Conservation (phyloP, 2,113 vertebrate genomes). For the Panthera uncia region DNA sequence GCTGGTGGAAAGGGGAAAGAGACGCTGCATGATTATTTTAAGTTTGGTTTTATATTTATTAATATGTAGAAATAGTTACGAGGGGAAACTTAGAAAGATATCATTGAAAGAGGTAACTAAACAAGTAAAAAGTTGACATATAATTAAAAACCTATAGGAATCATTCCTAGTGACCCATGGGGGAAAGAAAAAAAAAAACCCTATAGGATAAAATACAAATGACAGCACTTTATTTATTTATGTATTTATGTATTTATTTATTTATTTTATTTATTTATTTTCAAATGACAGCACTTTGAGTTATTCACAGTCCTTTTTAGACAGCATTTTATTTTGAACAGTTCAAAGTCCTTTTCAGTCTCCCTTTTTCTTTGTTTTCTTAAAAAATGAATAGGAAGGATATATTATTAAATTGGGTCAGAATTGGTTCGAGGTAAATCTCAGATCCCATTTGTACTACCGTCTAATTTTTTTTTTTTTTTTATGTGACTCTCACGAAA, state of each 20-base stretch:
- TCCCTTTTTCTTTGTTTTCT: conserved; percentile 30
- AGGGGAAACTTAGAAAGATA: neutral
- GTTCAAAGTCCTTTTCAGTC: conserved; percentile 1
- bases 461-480: neutral
- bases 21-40: neutral
- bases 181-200: too few relatives aligned
- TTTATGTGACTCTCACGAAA: neutral
- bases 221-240: neutral
- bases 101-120: neutral
- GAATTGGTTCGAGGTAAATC: conserved; percentile 14
- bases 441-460: neutral
- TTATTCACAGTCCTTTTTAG: conserved; percentile 12
- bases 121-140: neutral
- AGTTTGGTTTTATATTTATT: neutral
- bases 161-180: too few relatives aligned
- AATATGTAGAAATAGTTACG: neutral
- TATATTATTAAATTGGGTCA: conserved; percentile 8
- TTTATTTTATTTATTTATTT: too few relatives aligned
- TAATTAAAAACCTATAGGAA: neutral
- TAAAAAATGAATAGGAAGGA: conserved; percentile 10
- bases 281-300: neutral
- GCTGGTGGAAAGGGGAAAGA: neutral
- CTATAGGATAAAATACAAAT: neutral
- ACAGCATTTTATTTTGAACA: neutral
- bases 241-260: too few relatives aligned